Conservation (phyloP, 2,113 vertebrate genomes). For the Laticauda laticaudata region DNA sequence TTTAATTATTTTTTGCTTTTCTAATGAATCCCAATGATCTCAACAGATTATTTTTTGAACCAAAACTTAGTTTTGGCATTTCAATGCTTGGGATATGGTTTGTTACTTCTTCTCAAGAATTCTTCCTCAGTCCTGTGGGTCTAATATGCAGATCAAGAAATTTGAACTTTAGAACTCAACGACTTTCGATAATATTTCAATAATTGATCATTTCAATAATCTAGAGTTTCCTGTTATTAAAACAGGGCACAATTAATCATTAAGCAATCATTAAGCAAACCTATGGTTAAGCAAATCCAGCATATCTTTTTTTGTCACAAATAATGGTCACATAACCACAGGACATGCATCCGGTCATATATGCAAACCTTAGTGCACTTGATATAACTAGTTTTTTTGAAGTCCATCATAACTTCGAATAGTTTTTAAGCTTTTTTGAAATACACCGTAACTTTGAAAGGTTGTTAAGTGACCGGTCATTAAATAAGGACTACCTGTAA, state of each 20-base stretch:
- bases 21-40: neutral
- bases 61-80: neutral
- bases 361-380: no score
- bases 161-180: neutral
- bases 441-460: no score
- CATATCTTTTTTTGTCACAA: no score
- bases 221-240: neutral
- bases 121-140: neutral
- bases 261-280: no score
- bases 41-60: neutral
- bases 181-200: neutral
- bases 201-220: neutral
- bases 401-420: no score
- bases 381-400: no score
- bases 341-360: no score
- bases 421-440: no score
- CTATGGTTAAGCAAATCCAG: neutral
- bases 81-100: no score
- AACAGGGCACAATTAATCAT: neutral
- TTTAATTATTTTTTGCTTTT: neutral
- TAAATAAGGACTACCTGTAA: neutral
- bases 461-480: no score
- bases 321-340: no score
- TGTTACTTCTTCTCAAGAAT: neutral
- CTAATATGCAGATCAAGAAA: neutral